phyloP scores from a whole-genome alignment of 1,140 invertebrate species.

The Lepidurus packardi region DNA sequence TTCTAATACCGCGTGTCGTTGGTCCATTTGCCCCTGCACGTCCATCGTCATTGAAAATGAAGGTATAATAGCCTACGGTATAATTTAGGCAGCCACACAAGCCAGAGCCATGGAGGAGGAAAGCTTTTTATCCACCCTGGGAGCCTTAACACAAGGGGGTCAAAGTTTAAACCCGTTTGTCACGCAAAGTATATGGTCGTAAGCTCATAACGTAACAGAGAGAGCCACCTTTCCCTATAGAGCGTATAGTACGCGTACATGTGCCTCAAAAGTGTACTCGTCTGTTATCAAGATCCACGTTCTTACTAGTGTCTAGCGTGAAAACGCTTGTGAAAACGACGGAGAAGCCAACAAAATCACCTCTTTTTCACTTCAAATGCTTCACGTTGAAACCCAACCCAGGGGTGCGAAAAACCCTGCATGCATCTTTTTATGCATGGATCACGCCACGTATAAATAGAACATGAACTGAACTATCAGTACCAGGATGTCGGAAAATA shows the following conservation, averaged over 20 bases:
- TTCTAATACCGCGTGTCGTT: neutral
- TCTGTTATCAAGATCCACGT: conserved; percentile 12
- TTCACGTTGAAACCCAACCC: neutral
- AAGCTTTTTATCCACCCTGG: neutral
- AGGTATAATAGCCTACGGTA: conserved; percentile 15
- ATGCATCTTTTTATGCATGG: conserved; percentile 11
- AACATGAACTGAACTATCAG: conserved; percentile 19
- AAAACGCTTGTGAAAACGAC: neutral
- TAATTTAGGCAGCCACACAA: neutral
- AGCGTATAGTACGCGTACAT: too few relatives aligned
- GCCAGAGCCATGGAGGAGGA: neutral
- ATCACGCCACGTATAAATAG: conserved; percentile 15
- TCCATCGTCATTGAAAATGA: conserved; percentile 19
- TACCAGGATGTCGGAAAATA: neutral
- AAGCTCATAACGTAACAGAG: too few relatives aligned
- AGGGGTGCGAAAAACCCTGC: neutral
- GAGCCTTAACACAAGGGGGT: neutral
- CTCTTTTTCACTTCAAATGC: neutral
- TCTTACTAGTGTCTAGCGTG: neutral
- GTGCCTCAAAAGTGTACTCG: neutral
- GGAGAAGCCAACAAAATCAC: neutral
- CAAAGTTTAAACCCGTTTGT: conserved; percentile 19
- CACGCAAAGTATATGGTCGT: neutral
- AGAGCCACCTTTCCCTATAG: too few relatives aligned
- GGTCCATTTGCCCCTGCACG: neutral